Conservation (phyloP, 2,797 vertebrate genomes). For the Todus mexicanus region DNA sequence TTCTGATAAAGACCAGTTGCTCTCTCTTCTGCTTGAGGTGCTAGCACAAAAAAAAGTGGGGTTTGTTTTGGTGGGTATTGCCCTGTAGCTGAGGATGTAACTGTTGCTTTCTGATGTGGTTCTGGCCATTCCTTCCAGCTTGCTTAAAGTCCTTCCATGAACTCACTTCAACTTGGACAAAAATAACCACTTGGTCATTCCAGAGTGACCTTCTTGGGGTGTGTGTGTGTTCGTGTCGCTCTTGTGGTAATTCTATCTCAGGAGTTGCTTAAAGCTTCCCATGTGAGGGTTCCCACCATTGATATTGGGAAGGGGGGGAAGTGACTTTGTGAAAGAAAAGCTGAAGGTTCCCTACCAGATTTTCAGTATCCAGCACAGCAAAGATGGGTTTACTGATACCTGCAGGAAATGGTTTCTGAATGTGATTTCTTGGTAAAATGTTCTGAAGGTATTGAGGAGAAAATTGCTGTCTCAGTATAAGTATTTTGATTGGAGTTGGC, state of each 20-base stretch:
- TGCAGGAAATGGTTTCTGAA: background rate
- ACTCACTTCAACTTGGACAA: accelerated
- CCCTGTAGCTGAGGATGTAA: accelerated
- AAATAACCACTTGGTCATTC: accelerated
- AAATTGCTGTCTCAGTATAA: background rate
- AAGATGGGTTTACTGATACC: background rate
- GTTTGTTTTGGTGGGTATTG: background rate
- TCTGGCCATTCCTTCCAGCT: accelerated
- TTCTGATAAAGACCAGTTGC: accelerated
- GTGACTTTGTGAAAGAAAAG: background rate
- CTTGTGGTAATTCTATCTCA: background rate
- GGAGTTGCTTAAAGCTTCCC: background rate
- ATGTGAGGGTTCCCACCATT: accelerated
- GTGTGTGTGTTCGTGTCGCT: accelerated
- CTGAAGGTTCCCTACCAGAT: background rate
- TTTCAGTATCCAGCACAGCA: background rate
- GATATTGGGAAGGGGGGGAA: accelerated
- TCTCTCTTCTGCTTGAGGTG: background rate
- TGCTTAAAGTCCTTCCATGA: background rate
- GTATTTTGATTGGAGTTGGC: background rate
- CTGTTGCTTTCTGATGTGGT: background rate
- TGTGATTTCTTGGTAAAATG: background rate
- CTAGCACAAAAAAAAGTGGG: accelerated
- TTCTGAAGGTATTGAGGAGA: background rate
- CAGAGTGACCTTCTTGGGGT: background rate